Conservation (phyloP, 1,140 invertebrate genomes). For the Arion vulgaris region DNA sequence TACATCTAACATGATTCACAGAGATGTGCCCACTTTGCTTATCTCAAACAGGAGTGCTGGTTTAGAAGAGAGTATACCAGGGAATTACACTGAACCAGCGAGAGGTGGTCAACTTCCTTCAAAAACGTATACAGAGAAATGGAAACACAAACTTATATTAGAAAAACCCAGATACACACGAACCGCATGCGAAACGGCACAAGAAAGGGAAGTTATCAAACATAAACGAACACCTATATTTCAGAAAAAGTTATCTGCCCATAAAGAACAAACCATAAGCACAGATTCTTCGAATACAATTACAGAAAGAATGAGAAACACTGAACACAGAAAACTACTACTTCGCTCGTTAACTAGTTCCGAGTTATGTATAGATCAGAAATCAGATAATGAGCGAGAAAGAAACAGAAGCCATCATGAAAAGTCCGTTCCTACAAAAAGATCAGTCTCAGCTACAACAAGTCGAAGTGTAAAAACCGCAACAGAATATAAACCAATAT, state of each 20-base stretch:
- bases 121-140: neutral
- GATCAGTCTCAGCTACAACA: neutral
- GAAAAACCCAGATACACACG: neutral
- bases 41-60: neutral
- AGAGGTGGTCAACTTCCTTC: no score
- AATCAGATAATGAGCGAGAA: neutral
- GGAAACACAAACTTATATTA: neutral
- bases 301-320: neutral
- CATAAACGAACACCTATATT: neutral
- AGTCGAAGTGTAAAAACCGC: neutral
- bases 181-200: neutral
- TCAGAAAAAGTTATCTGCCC: neutral
- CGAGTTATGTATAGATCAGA: neutral
- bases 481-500: neutral
- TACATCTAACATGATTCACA: neutral
- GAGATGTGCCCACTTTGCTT: slow-evolving; percentile 22
- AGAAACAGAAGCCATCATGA: neutral
- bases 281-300: neutral
- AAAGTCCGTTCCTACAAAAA: neutral
- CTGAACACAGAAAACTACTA: neutral
- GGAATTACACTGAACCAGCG: neutral
- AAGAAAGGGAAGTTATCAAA: neutral
- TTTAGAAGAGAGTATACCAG: neutral
- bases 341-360: neutral
- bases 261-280: neutral